Conservation (phyloP, 2,888 invertebrate genomes). For the Agonum fuliginosum region DNA sequence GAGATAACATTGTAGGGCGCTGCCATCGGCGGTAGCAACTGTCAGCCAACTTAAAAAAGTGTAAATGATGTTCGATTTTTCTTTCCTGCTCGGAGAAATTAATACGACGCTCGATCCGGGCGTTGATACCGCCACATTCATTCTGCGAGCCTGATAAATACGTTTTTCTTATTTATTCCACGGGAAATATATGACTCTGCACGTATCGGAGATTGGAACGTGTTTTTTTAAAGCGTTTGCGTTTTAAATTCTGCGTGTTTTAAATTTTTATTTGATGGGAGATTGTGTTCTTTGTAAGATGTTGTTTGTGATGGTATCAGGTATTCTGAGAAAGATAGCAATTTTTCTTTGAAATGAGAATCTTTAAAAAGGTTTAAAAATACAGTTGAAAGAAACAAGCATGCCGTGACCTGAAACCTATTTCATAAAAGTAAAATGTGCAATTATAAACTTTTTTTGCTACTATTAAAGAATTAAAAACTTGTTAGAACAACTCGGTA, state of each 20-base stretch:
- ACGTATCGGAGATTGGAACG: not conserved
- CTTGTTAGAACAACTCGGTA: too few relatives aligned
- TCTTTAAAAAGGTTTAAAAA: not conserved
- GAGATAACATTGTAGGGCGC: not conserved
- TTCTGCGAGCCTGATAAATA: not conserved
- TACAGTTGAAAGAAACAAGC: too few relatives aligned
- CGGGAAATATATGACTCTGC: not conserved
- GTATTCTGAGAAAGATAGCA: not conserved
- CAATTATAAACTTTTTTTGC: too few relatives aligned
- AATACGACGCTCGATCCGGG: not conserved
- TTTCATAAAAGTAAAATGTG: too few relatives aligned
- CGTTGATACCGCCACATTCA: not conserved
- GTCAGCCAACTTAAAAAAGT: slow-evolving; percentile 19
- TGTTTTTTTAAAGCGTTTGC: not conserved
- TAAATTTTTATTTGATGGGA: slow-evolving; percentile 35
- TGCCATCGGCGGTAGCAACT: slow-evolving; percentile 6
- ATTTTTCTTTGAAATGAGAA: slow-evolving; percentile 2
- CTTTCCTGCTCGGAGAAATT: not conserved
- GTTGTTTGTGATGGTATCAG: slow-evolving; percentile 1
- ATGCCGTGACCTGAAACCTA: too few relatives aligned
- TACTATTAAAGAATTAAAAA: too few relatives aligned
- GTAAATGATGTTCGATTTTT: slow-evolving; percentile 23
- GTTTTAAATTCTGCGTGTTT: slow-evolving; percentile 20
- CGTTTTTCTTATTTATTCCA: slow-evolving; percentile 16
- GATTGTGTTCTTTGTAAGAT: slow-evolving; percentile 20